These are phyloP conservation scores for Montipora cactus DNA, from an alignment of 64 coral and sea anemone genomes.

Conservation along the genomic window DNA sequence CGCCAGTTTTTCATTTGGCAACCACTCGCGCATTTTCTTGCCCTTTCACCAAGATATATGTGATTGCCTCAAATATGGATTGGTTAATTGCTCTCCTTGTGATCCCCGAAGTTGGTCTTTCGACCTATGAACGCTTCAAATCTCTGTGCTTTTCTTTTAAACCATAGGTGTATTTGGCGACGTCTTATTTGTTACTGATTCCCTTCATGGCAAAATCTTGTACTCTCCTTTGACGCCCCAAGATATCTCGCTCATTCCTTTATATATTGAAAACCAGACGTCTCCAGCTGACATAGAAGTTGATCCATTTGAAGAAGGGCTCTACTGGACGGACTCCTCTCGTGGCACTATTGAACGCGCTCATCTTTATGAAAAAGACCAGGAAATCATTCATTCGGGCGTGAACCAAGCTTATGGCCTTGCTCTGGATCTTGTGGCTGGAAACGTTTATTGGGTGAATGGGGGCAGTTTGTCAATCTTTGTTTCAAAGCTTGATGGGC, in stretches of 20 bases:
- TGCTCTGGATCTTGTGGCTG: slow-evolving; percentile 44
- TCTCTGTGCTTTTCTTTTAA: background rate
- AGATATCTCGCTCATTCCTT: background rate
- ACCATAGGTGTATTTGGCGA: slow-evolving; percentile 23
- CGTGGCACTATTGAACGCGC: slow-evolving; percentile 8
- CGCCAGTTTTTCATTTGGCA: too few relatives aligned
- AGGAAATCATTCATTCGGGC: background rate
- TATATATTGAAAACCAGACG: background rate
- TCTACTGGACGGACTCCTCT: slow-evolving; percentile 48
- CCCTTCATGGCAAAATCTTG: background rate
- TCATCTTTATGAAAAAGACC: slow-evolving; percentile 18
- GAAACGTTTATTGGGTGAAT: slow-evolving; percentile 55
- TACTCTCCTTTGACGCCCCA: background rate
- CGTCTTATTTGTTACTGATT: slow-evolving; percentile 36
- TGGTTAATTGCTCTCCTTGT: too few relatives aligned
- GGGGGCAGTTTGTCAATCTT: background rate
- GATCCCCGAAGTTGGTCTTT: too few relatives aligned
- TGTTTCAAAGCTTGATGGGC: slow-evolving; percentile 46
- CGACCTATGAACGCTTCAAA: background rate
- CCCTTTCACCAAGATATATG: too few relatives aligned
- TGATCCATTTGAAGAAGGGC: slow-evolving; percentile 36
- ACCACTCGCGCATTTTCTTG: too few relatives aligned
- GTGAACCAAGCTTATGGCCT: background rate
- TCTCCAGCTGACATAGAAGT: slow-evolving; percentile 18
- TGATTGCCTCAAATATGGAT: too few relatives aligned